Base-by-base conservation (phyloP, 1,140 invertebrate genomes). In the Drosophila saltans region DNA sequence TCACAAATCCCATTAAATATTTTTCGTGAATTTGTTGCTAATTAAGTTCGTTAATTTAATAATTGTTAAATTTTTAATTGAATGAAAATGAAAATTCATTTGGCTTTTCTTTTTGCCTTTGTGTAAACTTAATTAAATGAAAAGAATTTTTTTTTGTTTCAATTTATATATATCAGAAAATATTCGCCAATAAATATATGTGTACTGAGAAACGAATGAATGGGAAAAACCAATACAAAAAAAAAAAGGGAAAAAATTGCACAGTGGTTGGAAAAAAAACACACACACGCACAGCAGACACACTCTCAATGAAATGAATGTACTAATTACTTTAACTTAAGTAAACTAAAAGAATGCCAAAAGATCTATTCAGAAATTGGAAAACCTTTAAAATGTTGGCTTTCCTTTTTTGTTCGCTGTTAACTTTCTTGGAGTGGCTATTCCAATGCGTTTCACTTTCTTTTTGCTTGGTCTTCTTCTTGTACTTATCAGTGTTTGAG, bases 1-100 rank as follows among this genome's bases (percentile, higher is more conserved):
- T 28, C 52, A 58, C 73, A 83, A 83, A 83, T 83, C 76, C 58
- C 76, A 83, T 83, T 79, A 79, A 76, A 83, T 81, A 76, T 83
- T 75, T 83, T 69, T 52, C 45, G 80, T 79, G 81, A 83, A 83
- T 83, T 83, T 80, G 45, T 52, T 69, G 66, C 80, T 83, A 83
- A 83, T 83, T 75, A 83, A 80, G 76, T 78, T 63, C 45, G 76
- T 83, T 79, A 79, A 83, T 83, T 82, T 78, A 78, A 82, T 82
- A 75, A 75, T 82, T 82, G 80, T 74, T 79, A 76, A 75, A 83
- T 76, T 83, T 79, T 79, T 70, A 83, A 83, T 83, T 83, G 72
- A 79, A 83, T 83, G 83, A 83, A 82, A 82, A 78, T 66, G 56
- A 81, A 81, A 73, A 70, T 68, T 59, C 55, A 62, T 63, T 76